Conservation (phyloP, 1,140 invertebrate genomes). For the Drosophila bocki region DNA sequence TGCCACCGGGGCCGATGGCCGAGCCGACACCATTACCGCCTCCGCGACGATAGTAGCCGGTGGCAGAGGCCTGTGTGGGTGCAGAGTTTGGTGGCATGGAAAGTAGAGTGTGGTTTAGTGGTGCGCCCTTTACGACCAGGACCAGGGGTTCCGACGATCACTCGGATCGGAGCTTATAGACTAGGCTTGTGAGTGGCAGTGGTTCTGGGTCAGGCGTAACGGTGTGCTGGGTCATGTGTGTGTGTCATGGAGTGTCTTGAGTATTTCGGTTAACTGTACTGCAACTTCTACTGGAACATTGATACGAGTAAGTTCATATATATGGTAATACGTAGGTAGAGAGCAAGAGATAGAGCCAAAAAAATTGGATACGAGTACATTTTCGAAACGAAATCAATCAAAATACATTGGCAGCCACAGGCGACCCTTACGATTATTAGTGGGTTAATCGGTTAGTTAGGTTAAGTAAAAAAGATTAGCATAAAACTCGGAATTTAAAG, state of each 20-base stretch:
- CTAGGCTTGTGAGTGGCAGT: slow-evolving; percentile 49
- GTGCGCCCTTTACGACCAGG: slow-evolving; percentile 26
- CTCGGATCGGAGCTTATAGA: slow-evolving; percentile 43
- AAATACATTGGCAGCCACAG: slow-evolving; percentile 29
- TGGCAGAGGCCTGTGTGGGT: slow-evolving; percentile 60
- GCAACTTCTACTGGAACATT: slow-evolving; percentile 74
- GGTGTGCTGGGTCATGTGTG: slow-evolving; percentile 25
- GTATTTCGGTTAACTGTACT: slow-evolving; percentile 60
- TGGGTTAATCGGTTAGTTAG: slow-evolving; percentile 49
- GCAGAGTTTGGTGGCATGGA: slow-evolving; percentile 20
- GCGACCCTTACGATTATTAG: slow-evolving; percentile 12
- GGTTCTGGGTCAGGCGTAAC: slow-evolving; percentile 32
- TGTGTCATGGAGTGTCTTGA: slow-evolving; percentile 22
- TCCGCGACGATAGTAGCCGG: slow-evolving; percentile 82
- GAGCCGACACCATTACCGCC: slow-evolving; percentile 85
- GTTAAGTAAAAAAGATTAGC: slow-evolving; percentile 52
- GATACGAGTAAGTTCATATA: slow-evolving; percentile 47
- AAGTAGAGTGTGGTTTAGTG: slow-evolving; percentile 45
- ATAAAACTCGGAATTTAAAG: slow-evolving; percentile 56
- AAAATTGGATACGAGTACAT: slow-evolving; percentile 28
- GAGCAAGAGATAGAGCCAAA: slow-evolving; percentile 42
- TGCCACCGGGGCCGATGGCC: slow-evolving; percentile 86
- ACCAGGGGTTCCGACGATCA: slow-evolving; percentile 23
- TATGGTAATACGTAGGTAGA: slow-evolving; percentile 47
- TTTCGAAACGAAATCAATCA: slow-evolving; percentile 66